Evolutionary conservation across 1,140 invertebrate genomes (phyloP).

Genomic region (Heterodera carotae): DNA sequence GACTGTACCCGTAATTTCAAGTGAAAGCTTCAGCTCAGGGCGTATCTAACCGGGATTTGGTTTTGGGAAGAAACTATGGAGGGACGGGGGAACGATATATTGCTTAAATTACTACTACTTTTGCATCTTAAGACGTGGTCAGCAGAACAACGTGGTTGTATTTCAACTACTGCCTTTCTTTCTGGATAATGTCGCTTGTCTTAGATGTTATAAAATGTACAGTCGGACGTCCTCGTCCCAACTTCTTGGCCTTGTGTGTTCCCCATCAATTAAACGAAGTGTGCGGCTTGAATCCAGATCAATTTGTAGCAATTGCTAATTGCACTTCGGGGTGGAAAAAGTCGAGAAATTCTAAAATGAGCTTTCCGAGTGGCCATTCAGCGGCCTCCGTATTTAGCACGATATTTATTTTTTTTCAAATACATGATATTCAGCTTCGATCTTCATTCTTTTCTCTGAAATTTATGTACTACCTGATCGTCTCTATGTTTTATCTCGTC

Average conservation of each 20-base stretch:
- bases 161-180: slow-evolving; percentile 38
- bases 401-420: slow-evolving; percentile 34
- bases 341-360: slow-evolving; percentile 38
- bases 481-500: slow-evolving; percentile 16
- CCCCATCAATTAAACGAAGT: slow-evolving; percentile 15
- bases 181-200: slow-evolving; percentile 34
- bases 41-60: too few species aligned
- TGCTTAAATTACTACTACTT: too few species aligned
- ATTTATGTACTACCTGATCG: slow-evolving; percentile 21
- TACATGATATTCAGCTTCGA: slow-evolving; percentile 19
- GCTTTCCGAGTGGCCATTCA: slow-evolving; percentile 43
- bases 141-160: slow-evolving; percentile 30
- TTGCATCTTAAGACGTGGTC: slow-evolving; percentile 30
- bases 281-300: slow-evolving; percentile 20
- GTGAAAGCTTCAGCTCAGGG: too few species aligned
- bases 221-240: slow-evolving; percentile 39
- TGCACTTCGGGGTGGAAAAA: slow-evolving; percentile 37
- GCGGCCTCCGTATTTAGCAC: slow-evolving; percentile 35
- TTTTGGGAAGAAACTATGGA: too few species aligned
- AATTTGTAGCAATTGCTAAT: slow-evolving; percentile 13
- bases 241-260: slow-evolving; percentile 41
- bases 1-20: too few species aligned
- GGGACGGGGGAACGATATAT: too few species aligned
- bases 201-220: slow-evolving; percentile 34
- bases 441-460: slow-evolving; percentile 15